phyloP scores from a whole-genome alignment of 1,140 invertebrate genomes.

The Sitophilus oryzae region DNA sequence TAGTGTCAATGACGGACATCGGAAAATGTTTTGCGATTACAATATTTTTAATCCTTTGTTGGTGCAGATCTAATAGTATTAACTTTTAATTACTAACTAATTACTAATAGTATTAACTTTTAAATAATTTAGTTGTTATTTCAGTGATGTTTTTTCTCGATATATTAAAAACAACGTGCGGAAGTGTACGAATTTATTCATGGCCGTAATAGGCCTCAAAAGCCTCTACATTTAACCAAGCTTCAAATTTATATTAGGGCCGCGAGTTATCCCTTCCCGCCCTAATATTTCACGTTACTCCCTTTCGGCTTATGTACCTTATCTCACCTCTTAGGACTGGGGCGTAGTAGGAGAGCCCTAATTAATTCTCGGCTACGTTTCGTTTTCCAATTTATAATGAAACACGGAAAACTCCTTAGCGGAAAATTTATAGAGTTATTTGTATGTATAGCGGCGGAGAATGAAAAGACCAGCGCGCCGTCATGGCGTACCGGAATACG shows the following conservation, averaged over 20 bases:
- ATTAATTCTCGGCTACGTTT: constrained; percentile 15
- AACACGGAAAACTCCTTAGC: constrained; percentile 18
- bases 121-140: no score
- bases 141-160: no score
- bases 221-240: neutral
- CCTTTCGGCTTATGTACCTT: constrained; percentile 13
- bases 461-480: neutral
- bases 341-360: constrained; percentile 15
- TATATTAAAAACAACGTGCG: no score
- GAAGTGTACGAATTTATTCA: no score
- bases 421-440: constrained; percentile 16
- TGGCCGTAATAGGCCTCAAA: no score
- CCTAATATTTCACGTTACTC: constrained; percentile 13
- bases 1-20: no score
- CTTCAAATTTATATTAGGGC: neutral
- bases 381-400: constrained; percentile 18
- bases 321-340: constrained; percentile 11
- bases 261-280: constrained; percentile 8
- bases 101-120: no score
- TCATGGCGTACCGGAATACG: no score
- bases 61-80: no score
- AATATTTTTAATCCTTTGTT: no score
- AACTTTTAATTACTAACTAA: no score
- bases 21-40: no score
- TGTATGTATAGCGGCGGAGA: constrained; percentile 8